These are phyloP conservation scores for Mustela lutreola DNA, from an alignment of 2,113 vertebrate species.

Conservation along the genomic window DNA sequence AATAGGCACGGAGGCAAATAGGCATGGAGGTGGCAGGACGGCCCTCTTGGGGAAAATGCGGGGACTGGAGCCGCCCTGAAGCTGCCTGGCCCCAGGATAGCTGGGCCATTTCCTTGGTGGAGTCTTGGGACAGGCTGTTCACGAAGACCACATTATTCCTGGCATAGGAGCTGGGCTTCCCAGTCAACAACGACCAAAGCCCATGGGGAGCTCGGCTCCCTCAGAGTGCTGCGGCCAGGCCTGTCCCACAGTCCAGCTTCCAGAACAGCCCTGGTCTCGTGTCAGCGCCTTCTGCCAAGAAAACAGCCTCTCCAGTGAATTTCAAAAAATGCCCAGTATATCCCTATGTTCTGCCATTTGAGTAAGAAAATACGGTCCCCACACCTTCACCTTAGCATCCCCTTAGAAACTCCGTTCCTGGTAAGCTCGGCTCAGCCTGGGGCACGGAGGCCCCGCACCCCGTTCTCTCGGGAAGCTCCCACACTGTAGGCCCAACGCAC, in stretches of 20 bases:
- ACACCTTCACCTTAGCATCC: not conserved
- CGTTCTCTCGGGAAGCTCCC: not conserved
- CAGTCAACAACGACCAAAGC: not conserved
- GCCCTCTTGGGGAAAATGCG: not conserved
- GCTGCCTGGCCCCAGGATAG: not conserved
- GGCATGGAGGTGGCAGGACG: no score
- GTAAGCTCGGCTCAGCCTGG: not conserved
- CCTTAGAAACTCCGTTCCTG: not conserved
- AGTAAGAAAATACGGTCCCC: not conserved
- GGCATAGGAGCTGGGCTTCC: not conserved
- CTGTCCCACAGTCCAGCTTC: not conserved
- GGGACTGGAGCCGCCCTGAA: not conserved
- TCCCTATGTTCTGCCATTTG: not conserved
- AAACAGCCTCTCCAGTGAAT: not conserved
- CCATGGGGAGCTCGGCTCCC: not conserved
- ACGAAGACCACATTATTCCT: not conserved
- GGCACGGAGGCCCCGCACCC: not conserved
- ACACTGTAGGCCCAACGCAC: not conserved
- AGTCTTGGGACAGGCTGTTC: not conserved
- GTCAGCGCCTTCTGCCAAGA: not conserved
- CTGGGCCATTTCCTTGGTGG: not conserved
- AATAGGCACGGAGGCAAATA: not conserved
- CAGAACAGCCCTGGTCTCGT: not conserved
- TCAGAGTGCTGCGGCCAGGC: not conserved
- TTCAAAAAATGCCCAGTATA: not conserved